phyloP scores from a whole-genome alignment of 2,888 invertebrate species.

The Paralinhomoeus sp. region DNA sequence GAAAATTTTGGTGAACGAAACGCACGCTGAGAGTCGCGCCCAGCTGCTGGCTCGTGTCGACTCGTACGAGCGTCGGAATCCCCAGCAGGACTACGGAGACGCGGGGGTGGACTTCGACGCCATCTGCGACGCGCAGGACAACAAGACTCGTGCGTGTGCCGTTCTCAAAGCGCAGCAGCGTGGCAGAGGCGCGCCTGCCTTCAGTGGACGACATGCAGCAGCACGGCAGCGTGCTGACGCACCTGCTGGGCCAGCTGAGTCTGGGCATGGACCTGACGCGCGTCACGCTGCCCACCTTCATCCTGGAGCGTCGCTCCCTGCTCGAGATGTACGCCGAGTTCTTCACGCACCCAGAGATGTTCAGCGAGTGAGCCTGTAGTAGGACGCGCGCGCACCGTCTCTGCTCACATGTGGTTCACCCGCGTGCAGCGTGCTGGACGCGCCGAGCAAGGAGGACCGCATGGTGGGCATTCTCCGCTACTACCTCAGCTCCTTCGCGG shows the following conservation, averaged over 20 bases:
- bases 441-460: conserved; percentile 56
- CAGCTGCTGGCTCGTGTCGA: background rate
- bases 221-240: conserved; percentile 87
- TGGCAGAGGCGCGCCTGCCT: conserved; percentile 10
- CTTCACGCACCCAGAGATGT: conserved; percentile 94
- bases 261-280: conserved; percentile 99
- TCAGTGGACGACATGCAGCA: conserved; percentile 66
- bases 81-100: conserved; percentile 31
- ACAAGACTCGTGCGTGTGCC: conserved; percentile 42
- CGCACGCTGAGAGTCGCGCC: background rate
- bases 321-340: conserved; percentile 99
- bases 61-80: background rate
- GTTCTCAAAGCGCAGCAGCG: background rate
- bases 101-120: conserved; percentile 23
- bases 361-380: conserved; percentile 29
- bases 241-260: conserved; percentile 84
- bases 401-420: background rate
- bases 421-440: conserved; percentile 55
- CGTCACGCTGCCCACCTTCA: conserved; percentile 92
- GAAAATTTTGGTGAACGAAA: background rate
- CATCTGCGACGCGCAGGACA: conserved; percentile 66
- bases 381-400: background rate
- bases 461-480: conserved; percentile 83
- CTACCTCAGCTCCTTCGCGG: conserved; percentile 96
- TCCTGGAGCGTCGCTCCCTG: conserved; percentile 79